A percentile compares a stretch with the other conserved stretches of the same genome.
Conservation (phyloP, 1,140 invertebrate genomes). For the Pygmarrhopalites habei region DNA sequence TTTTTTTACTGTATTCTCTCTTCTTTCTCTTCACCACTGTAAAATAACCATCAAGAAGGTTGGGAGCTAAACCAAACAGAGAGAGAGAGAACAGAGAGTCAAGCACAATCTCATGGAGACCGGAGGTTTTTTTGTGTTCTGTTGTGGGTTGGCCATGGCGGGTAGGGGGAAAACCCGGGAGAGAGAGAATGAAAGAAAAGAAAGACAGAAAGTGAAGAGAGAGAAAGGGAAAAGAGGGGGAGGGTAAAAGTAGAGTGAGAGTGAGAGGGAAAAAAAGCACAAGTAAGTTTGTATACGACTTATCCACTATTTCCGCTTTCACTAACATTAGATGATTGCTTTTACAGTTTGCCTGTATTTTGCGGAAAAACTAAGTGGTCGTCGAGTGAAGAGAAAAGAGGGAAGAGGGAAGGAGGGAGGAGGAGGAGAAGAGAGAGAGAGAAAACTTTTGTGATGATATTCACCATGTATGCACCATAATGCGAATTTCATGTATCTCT, state of each 20-base stretch:
- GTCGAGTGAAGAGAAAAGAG: too few species aligned
- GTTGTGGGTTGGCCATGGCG: too few species aligned
- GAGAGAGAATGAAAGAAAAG: constrained; percentile 1
- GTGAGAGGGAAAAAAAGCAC: neutral
- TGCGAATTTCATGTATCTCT: constrained; percentile 38
- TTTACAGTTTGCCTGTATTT: constrained; percentile 38
- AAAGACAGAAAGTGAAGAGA: neutral
- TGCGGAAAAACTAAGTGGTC: constrained; percentile 36
- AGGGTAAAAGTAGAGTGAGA: neutral
- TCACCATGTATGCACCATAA: too few species aligned
- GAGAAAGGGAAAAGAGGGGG: neutral
- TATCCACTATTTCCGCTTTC: constrained; percentile 24
- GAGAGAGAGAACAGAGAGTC: neutral
- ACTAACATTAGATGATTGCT: constrained; percentile 34
- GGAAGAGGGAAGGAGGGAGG: too few species aligned
- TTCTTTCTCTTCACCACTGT: constrained; percentile 3
- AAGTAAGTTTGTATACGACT: constrained; percentile 5
- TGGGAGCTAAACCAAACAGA: neutral
- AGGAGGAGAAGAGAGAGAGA: too few species aligned
- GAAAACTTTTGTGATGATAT: constrained; percentile 36
- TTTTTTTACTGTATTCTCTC: neutral
- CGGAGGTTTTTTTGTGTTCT: too few species aligned
- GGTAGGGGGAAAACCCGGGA: neutral
- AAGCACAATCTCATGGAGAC: neutral
- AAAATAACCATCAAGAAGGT: constrained; percentile 2